These are phyloP conservation scores for Peucedramus taeniatus DNA, from an alignment of 2,113 vertebrate genomes.

Conservation along the genomic window DNA sequence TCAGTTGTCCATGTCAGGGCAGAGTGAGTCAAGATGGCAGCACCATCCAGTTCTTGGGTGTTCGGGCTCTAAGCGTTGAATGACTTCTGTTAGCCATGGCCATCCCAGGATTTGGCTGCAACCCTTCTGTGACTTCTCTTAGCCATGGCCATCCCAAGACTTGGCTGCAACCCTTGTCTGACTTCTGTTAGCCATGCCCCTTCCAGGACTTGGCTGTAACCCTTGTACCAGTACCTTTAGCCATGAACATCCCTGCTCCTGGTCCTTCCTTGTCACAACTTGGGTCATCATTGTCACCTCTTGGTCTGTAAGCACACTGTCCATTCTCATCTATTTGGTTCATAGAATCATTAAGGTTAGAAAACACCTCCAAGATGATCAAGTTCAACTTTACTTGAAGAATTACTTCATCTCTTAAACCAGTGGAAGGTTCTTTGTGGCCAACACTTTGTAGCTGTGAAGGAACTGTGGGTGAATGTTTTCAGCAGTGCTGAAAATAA, in stretches of 20 bases:
- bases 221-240: neutral
- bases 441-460: neutral
- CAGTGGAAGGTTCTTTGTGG: neutral
- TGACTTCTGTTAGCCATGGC: neutral
- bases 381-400: neutral
- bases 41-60: neutral
- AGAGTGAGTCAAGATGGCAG: neutral
- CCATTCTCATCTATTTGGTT: neutral
- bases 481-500: neutral
- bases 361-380: neutral
- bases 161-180: neutral
- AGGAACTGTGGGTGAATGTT: neutral
- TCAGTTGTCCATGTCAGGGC: neutral
- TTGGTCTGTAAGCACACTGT: neutral
- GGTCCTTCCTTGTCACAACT: neutral
- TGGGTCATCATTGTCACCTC: neutral
- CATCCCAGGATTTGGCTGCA: neutral
- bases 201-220: neutral
- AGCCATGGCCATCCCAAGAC: neutral
- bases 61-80: accelerated
- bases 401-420: neutral
- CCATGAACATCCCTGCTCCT: neutral
- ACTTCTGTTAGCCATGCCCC: accelerated
- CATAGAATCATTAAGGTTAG: neutral
- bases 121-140: accelerated